Conservation (phyloP, 2,113 vertebrate species). For the Psephotus haematonotus region DNA sequence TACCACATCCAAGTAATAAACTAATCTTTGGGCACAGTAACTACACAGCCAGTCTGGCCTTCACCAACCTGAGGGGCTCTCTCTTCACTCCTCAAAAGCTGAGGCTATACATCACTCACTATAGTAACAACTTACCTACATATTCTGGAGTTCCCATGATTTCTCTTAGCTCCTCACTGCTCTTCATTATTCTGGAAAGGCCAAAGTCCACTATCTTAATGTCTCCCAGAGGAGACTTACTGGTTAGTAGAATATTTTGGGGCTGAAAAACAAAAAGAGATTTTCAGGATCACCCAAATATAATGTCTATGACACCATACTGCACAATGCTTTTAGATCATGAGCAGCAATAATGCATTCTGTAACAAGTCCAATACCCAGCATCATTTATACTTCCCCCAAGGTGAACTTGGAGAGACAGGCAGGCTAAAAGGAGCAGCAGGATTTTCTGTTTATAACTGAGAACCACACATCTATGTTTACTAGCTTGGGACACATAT, state of each 20-base stretch:
- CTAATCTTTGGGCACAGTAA: accelerated
- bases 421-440: accelerated
- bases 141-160: slow-evolving; percentile 97
- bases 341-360: neutral
- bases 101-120: neutral
- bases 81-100: neutral
- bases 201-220: slow-evolving; percentile 96
- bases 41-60: neutral
- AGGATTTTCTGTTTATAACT: neutral
- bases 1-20: accelerated
- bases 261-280: slow-evolving; percentile 77
- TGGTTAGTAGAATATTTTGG: slow-evolving; percentile 92
- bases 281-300: neutral
- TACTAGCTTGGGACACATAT: neutral
- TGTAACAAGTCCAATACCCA: accelerated
- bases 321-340: neutral
- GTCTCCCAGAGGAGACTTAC: slow-evolving; percentile 86
- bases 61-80: neutral
- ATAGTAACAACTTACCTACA: slow-evolving; percentile 82
- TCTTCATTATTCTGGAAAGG: slow-evolving; percentile 90
- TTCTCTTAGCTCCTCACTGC: slow-evolving; percentile 87
- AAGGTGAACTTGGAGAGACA: neutral
- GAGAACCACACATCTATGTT: neutral
- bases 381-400: neutral
- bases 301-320: neutral